Evolutionary conservation across 2,113 vertebrate genomes (phyloP).

Genomic region (Carassius carassius): DNA sequence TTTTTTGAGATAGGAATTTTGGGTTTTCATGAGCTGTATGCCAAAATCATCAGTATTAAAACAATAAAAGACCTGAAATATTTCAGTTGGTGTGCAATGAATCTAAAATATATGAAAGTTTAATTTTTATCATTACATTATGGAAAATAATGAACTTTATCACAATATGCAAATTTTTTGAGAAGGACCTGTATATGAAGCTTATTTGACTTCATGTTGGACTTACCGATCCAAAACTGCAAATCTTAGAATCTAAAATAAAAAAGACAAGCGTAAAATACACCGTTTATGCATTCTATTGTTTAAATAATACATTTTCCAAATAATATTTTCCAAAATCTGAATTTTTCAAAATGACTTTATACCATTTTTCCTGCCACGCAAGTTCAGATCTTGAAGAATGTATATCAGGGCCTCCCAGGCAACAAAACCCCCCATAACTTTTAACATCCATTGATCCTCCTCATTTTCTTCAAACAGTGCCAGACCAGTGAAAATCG

Average conservation of each 20-base stretch:
- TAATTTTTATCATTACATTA: too few species aligned
- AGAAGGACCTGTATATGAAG: too few species aligned
- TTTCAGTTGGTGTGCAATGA: too few species aligned
- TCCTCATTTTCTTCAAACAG: constrained; percentile 58
- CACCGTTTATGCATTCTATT: not conserved
- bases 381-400: constrained; percentile 60
- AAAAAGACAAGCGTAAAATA: not conserved
- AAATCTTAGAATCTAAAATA: constrained; percentile 16
- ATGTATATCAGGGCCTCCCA: constrained; percentile 72
- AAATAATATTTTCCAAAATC: not conserved
- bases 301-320: not conserved
- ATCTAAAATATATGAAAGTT: too few species aligned
- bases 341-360: not conserved
- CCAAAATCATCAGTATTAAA: too few species aligned
- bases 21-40: too few species aligned
- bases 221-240: constrained; percentile 2
- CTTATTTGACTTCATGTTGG: not conserved
- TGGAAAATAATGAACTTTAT: too few species aligned
- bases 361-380: constrained; percentile 49
- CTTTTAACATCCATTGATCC: constrained; percentile 70
- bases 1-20: too few species aligned
- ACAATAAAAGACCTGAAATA: too few species aligned
- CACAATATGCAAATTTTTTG: too few species aligned
- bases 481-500: constrained; percentile 75
- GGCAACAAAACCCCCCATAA: constrained; percentile 76